Base-by-base conservation (phyloP, 2,797 vertebrate species). In the Pseudochromis fuscus region DNA sequence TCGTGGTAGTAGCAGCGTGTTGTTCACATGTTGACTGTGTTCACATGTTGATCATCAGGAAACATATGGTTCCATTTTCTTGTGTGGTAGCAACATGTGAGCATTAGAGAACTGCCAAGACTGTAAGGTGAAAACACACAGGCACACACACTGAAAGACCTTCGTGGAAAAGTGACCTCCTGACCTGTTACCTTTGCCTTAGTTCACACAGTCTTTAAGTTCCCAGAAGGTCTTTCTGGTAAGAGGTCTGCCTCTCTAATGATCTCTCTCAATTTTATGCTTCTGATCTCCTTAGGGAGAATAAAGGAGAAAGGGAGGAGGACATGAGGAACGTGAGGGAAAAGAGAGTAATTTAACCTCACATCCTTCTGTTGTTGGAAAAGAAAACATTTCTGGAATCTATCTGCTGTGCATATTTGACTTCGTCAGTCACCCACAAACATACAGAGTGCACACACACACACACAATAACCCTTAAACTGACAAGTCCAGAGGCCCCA, bases 381-480 rank as follows among this genome's bases (percentile, higher is more conserved):
- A 91, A 81, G 80, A 89, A 92, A 92, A 93, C 90, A 92, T 91
- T 93, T 76, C 87, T 81, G 62, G 62, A 67, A 77, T 83, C 30
- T 75, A 65, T 89, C 57, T 83, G 82, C 66, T 24, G 72, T 66
- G 77, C 78, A 78, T 73, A 73, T 63, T 66, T 71, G 60, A 81
- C 77, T 70, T 56, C 18, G 38, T 63, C 75, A 70, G 62, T 77
- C 67, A 74, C 75, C 33, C 76, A 76, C 72, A 45, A 33, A 69
- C 72, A 65, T 16, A 67, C 48, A 51, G 1, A 58, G 13, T 3
- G 5, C 4, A 75, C 23, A 25, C 48, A 65, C 24, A 66, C 0
- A 64, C 46, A 66, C 25, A 67, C 0, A 65, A 46, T 45, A 67
- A 76, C 67, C 68, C 63, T 64, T 66, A 31, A 45, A 77, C 38